Percentiles rank a stretch among this genome's conserved stretches.
These are phyloP conservation scores for Plectropomus leopardus DNA, from an alignment of 2,113 vertebrate species.

Conservation along the genomic window DNA sequence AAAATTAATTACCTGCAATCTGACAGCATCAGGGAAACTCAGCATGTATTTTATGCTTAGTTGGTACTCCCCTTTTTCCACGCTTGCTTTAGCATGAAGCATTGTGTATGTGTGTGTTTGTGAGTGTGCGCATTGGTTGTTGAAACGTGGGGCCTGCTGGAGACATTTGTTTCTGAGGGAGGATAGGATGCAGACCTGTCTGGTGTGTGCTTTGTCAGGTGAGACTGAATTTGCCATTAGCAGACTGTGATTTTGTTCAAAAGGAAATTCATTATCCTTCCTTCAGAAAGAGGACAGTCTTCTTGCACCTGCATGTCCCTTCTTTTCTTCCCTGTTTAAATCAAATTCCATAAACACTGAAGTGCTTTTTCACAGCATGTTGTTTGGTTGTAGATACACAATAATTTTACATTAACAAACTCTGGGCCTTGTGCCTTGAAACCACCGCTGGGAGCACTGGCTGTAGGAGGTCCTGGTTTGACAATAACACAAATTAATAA, in stretches of 20 bases:
- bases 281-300: neutral
- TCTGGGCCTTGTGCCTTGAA: neutral
- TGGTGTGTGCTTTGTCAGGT: constrained; percentile 29
- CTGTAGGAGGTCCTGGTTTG: neutral
- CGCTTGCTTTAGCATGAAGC: constrained; percentile 56
- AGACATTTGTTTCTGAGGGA: constrained; percentile 30
- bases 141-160: constrained; percentile 30
- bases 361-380: neutral
- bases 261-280: neutral
- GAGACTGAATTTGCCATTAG: constrained; percentile 24
- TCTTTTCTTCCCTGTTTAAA: neutral
- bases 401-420: neutral
- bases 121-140: constrained; percentile 18
- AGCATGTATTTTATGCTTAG: constrained; percentile 81
- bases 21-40: constrained; percentile 69
- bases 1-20: constrained; percentile 80
- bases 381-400: neutral
- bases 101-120: constrained; percentile 25
- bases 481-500: neutral
- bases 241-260: neutral
- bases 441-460: neutral
- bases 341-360: neutral
- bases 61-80: constrained; percentile 57
- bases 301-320: neutral
- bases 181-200: constrained; percentile 1